Base-by-base conservation (phyloP, 2,113 vertebrate species). In the Pterophyllum scalare region DNA sequence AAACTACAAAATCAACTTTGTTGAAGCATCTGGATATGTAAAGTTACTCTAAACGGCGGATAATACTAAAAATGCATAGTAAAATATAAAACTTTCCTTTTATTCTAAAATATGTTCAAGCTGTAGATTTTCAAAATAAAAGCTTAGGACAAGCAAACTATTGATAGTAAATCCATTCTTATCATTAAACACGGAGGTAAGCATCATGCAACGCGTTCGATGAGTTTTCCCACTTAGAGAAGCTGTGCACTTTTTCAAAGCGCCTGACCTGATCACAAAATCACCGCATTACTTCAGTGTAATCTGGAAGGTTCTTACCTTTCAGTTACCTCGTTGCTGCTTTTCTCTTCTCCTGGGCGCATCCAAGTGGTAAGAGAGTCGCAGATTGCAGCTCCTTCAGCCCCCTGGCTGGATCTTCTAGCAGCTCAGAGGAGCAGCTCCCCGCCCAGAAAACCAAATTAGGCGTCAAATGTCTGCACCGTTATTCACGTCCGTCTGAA, bases 381-480 rank as follows among this genome's bases (percentile, higher is more conserved):
- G 46, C 11, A 57, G 80, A 52, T 67, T 78, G 74, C 6, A 60
- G 10, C 74, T 89, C 81, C 28, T 84, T 84, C 65, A 59, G 72
- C 80, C 82, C 77, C 15, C 20, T 56, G 80, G 75, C 79, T 84
- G 79, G 26, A 82, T 64, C 77, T 76, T 85, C 79, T 24, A 84
- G 75, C 49, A 46, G 59, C 7, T 79, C 70, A 5, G 43, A 59
- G 26, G 5, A 77, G 75, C 77, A 75, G 54, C 43, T 77, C 91
- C 85, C 86, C 93, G 88, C 93, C 93, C 93, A 88, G 84, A 79
- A 77, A 83, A 86, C 91, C 93, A 94, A 95, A 93, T 94, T 93
- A 92, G 92, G 94, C 84, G 26, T 92, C 33, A 77, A 82, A 91
- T 90, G 80, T 92, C 82, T 84, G 77, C 87, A 81, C 86, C 83